Evolutionary conservation across 2,797 vertebrate genomes (phyloP), one percentile per base, ranked within the genome.

Genomic region (Falco concolor): DNA sequence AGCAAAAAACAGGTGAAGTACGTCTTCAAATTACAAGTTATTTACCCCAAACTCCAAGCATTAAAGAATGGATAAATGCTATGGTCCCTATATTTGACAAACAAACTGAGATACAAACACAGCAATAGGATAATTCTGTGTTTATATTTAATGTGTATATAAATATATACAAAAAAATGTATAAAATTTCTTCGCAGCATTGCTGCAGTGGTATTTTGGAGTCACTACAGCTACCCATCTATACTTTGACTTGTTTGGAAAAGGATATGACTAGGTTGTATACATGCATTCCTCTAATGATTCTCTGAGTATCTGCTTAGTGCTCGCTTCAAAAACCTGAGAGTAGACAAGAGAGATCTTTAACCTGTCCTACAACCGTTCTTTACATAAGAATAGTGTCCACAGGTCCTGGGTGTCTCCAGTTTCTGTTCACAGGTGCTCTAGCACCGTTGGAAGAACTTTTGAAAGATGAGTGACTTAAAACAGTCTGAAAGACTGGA

Each of bases 1-100:
- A 49, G 5, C 8, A 49, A 77, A 75, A 23, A 8, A 0, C 2
- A 6, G 0, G 5, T 44, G 6, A 73, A 53, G n/a, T 38, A 44
- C 10, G 12, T 32, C 40, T 85, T 45, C 10, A 72, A 40, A 57
- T 36, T n/a, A 3, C 6, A 91, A 77, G 3, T 21, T 64, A 28
- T 15, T 15, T 63, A 57, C 42, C 16, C 24, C 36, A 44, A 81
- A 84, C 22, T 73, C 21, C 7, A 49, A 57, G 1, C 21, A 12
- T 32, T 11, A 2, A 2, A 84, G 61, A 78, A 67, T 38, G 22
- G 7, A 49, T 30, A 77, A 67, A 2, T 21, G 4, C 3, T 61
- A 13, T 36, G 15, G 13, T 50, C 6, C 22, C 19, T 57, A 10
- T 45, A 50, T 21, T 69, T 77, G 13, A 54, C 53, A 2, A 67